These are phyloP conservation scores for Pollenia labialis DNA, from an alignment of 2,888 invertebrate genomes.

Conservation along the genomic window DNA sequence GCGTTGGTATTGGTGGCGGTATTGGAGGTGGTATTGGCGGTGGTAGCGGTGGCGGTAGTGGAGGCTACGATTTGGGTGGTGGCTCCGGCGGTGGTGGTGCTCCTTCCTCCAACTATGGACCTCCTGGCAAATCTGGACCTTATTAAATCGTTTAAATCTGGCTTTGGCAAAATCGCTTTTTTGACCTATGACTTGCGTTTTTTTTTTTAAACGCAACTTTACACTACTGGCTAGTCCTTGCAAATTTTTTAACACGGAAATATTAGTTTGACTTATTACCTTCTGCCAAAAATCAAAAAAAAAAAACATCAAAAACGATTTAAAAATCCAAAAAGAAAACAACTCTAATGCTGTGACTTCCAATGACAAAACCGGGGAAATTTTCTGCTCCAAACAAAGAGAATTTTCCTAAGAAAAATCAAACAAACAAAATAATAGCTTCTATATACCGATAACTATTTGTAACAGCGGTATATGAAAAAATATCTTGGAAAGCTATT, in stretches of 20 bases:
- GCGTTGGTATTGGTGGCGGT: conserved; percentile 63
- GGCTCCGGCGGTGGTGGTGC: conserved; percentile 76
- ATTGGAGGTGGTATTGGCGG: conserved; percentile 75
- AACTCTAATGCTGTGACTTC: conserved; percentile 74
- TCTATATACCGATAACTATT: conserved; percentile 18
- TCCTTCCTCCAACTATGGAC: conserved; percentile 87
- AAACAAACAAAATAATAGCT: conserved; percentile 10
- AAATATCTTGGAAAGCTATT: conserved; percentile 51
- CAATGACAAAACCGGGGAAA: conserved; percentile 45
- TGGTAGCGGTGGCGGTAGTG: conserved; percentile 74
- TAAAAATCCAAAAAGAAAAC: conserved; percentile 46
- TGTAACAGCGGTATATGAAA: conserved; percentile 14
- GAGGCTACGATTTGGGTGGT: conserved; percentile 78
- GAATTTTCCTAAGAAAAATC: conserved; percentile 10
- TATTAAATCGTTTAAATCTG: conserved; percentile 83
- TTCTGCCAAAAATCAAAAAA: conserved; percentile 51
- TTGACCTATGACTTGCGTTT: conserved; percentile 59
- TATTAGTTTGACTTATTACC: conserved; percentile 52
- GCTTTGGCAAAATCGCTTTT: conserved; percentile 56
- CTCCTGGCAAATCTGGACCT: conserved; percentile 89
- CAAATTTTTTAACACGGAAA: conserved; percentile 50
- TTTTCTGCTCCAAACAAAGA: conserved; percentile 10
- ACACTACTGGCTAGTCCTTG: conserved; percentile 82
- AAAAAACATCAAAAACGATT: conserved; percentile 32
- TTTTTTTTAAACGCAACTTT: conserved; percentile 24